Evolutionary conservation across 1,140 invertebrate species (phyloP).

Genomic region (Rhysida immarginata): DNA sequence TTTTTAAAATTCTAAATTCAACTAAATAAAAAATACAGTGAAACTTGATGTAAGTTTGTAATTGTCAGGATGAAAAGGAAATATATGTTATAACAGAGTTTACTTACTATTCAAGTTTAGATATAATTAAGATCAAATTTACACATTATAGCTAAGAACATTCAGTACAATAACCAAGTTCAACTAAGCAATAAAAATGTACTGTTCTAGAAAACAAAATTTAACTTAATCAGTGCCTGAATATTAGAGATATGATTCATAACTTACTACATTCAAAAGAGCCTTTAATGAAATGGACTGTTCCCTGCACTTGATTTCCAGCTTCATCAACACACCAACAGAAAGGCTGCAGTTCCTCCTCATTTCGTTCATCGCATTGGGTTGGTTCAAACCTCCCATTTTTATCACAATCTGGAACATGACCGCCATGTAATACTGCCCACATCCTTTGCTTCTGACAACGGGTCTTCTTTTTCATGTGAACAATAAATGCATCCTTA

Average conservation of each 20-base stretch:
- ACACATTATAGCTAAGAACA: background rate
- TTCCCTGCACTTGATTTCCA: slow-evolving; percentile 51
- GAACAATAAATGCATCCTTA: too few species aligned
- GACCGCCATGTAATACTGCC: too few species aligned
- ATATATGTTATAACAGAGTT: too few species aligned
- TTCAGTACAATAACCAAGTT: background rate
- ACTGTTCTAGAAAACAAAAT: background rate
- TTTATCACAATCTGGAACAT: background rate
- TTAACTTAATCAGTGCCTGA: background rate
- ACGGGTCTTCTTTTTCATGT: background rate
- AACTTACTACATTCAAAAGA: slow-evolving; percentile 42
- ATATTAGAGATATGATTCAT: background rate
- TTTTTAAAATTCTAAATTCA: too few species aligned
- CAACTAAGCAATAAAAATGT: background rate
- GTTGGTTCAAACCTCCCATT: slow-evolving; percentile 10
- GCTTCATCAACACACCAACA: slow-evolving; percentile 80
- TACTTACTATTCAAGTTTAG: background rate
- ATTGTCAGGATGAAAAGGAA: too few species aligned
- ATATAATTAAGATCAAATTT: background rate
- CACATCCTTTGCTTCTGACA: slow-evolving; percentile 1
- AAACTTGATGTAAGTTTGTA: too few species aligned
- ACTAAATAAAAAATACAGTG: too few species aligned
- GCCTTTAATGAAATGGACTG: slow-evolving; percentile 44
- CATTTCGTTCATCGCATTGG: slow-evolving; percentile 7
- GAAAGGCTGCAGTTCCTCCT: slow-evolving; percentile 11